Base-by-base conservation (phyloP, 2,113 vertebrate species). In the Hemicordylus capensis region DNA sequence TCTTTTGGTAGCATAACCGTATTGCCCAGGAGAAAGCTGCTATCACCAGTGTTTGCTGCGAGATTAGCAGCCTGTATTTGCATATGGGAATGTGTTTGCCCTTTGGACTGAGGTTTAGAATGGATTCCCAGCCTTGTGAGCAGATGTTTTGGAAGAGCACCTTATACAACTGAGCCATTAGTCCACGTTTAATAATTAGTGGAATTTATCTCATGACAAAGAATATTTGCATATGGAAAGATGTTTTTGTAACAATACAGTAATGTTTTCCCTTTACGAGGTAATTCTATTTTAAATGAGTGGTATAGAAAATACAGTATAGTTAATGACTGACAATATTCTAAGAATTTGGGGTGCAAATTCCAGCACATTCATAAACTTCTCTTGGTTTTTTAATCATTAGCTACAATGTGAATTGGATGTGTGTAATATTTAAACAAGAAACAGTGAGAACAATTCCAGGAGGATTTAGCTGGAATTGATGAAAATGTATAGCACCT, bases 171-270 rank as follows among this genome's bases (percentile, higher is more conserved):
- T 46, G 39, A 46, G 69, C 42, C 39, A 46, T 44, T 46, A 1
- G 14, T 28, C 26, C 70, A 73, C 37, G 22, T 28, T 44, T 26
- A 22, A 46, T 4, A 72, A 10, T 72, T 39, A 12, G n/a, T n/a
- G n/a, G 22, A 37, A 1, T 51, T n/a, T 15, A n/a, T 51, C 28
- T 28, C 14, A 31, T 74, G 15, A 76, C 64, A 20, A 2, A 59
- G 15, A 0, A 0, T 34, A 11, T 31, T 1, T 74, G 11, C 1
- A 1, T 58, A 11, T 0, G 2, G 6, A 0, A 9, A 37, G 22
- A 61, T n/a, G 2, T 0, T 26, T 76, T 46, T 22, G 34, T 76
- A 7, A 0, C 44, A n/a, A 44, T 51, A 37, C 28, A 26, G 8
- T 26, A 61, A 28, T 44, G 42, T 63, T 44, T 31, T 79, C 56